Evolutionary conservation across 2,797 vertebrate genomes (phyloP), one percentile per base, ranked within the genome.

Genomic region (Sitta carolinensis): DNA sequence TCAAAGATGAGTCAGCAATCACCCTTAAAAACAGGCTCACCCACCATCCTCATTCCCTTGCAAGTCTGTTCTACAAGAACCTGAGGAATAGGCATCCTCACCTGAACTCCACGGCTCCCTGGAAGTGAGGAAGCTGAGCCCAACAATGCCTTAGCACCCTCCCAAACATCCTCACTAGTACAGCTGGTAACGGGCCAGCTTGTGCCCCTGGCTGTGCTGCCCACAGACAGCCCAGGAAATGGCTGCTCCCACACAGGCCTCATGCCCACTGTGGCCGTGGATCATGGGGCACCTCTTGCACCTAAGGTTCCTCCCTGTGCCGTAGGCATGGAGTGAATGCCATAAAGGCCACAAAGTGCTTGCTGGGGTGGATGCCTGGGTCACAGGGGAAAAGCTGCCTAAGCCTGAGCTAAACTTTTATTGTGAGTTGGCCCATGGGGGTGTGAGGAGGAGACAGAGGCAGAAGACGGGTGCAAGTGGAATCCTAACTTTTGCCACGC

Each of bases 11-110:
- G 30, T 54, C 45, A 30, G 36, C 13, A 0, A 30, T 38, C 19
- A 61, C 36, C n/a, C 34, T 79, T 51, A 43, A 78, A 59, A 87
- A 47, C 30, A 62, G 50, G 25, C 40, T 87, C 11, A 36, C 52
- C 40, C 22, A 38, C 38, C 10, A 42, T n/a, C 52, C 0, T 0
- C 16, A 4, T 34, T 64, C 45, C 5, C 9, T 15, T 13, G 5
- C 36, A n/a, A 73, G 47, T n/a, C 58, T 2, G 1, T 86, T 72
- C 58, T 55, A 13, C 45, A 52, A 27, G 61, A 34, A 42, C 11
- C 34, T 62, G 77, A 48, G 48, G 34, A 86, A 72, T 8, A 51
- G 42, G 11, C 17, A 17, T 76, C 42, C 42, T 83, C 13, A 19
- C 42, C 22, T 73, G 59, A 52, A 25, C 25, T 61, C 26, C 47